Conservation (phyloP, 2,797 vertebrate species). For the Semaprochilodus insignis region DNA sequence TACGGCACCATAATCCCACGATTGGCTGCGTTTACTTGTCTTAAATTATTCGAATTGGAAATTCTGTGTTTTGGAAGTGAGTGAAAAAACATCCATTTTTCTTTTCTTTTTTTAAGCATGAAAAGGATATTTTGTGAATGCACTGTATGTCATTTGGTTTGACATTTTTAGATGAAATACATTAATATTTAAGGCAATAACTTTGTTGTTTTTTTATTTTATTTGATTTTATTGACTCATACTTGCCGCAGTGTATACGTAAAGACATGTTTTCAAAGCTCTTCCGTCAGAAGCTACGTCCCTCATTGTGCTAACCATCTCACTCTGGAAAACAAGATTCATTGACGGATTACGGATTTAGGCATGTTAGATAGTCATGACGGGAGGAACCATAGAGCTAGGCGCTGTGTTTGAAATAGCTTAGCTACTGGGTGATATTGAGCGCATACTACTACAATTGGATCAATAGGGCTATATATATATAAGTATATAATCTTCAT, state of each 20-base stretch:
- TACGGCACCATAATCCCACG: slow-evolving; percentile 42
- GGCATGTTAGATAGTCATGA: neutral
- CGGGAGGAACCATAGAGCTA: slow-evolving; percentile 31
- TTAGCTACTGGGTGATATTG: slow-evolving; percentile 42
- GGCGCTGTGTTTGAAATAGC: slow-evolving; percentile 28
- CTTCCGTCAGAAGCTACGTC: slow-evolving; percentile 34
- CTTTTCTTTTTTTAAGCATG: slow-evolving; percentile 54
- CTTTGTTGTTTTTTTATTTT: slow-evolving; percentile 34
- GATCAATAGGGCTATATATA: slow-evolving; percentile 64
- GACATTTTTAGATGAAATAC: slow-evolving; percentile 66
- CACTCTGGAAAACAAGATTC: slow-evolving; percentile 24
- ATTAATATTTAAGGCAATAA: slow-evolving; percentile 82
- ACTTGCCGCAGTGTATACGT: slow-evolving; percentile 6
- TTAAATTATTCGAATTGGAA: slow-evolving; percentile 38
- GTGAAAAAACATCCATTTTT: slow-evolving; percentile 41
- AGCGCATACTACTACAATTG: slow-evolving; percentile 56
- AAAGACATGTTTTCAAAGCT: slow-evolving; percentile 9
- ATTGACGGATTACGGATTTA: slow-evolving; percentile 30
- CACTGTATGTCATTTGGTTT: slow-evolving; percentile 64
- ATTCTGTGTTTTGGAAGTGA: slow-evolving; percentile 35
- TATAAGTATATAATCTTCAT: slow-evolving; percentile 51
- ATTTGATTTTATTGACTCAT: slow-evolving; percentile 36
- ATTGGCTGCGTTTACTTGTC: slow-evolving; percentile 49
- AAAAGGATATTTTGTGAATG: slow-evolving; percentile 53
- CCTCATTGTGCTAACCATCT: slow-evolving; percentile 29